Conservation (phyloP, 2,113 vertebrate genomes). For the Leiothrix lutea region DNA sequence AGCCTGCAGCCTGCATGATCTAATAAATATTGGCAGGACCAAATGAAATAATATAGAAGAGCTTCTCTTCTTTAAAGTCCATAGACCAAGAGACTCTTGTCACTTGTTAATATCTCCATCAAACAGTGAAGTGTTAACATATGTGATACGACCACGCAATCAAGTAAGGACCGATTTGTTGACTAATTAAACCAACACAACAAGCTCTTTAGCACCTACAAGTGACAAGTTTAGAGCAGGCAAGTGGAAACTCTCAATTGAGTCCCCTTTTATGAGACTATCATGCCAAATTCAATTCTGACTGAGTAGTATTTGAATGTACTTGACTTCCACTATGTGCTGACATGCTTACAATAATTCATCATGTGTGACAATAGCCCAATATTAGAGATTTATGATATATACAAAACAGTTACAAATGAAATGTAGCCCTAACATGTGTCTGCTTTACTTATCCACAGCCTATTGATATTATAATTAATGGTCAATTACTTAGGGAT, state of each 20-base stretch:
- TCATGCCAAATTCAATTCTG: conserved; percentile 98
- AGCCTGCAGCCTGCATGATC: conserved; percentile 82
- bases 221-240: conserved; percentile 93
- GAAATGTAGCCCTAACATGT: conserved; percentile 75
- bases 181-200: conserved; percentile 95
- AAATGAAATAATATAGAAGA: conserved; percentile 87
- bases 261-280: conserved; percentile 93
- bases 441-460: conserved; percentile 76
- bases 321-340: conserved; percentile 96
- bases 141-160: conserved; percentile 87
- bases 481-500: conserved; percentile 83
- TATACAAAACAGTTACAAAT: conserved; percentile 82
- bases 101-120: conserved; percentile 88
- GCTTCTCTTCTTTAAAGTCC: conserved; percentile 86
- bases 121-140: conserved; percentile 92
- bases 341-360: conserved; percentile 88
- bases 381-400: conserved; percentile 92
- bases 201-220: conserved; percentile 90
- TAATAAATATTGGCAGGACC: conserved; percentile 89
- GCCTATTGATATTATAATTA: conserved; percentile 85
- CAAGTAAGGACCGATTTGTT: conserved; percentile 90
- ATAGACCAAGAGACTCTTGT: conserved; percentile 88
- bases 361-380: conserved; percentile 88
- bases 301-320: conserved; percentile 97
- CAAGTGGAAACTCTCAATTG: conserved; percentile 93